Evolutionary conservation across 2,113 vertebrate species (phyloP).

Genomic region (Tyrannus savana): DNA sequence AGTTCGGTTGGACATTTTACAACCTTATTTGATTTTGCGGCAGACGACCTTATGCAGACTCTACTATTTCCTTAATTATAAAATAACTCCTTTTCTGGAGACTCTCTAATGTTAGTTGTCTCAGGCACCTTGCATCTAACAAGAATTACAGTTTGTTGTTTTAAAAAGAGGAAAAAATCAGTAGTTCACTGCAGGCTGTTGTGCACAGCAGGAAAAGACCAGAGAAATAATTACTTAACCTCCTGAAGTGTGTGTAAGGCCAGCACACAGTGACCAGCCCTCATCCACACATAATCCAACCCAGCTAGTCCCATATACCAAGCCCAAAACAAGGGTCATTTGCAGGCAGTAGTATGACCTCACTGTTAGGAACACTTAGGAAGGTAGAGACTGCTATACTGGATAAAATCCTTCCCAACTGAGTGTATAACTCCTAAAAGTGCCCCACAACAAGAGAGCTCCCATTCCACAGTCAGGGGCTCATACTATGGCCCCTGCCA

Average conservation of each 20-base stretch:
- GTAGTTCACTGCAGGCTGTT: background rate
- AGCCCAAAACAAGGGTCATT: background rate
- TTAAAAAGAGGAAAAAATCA: background rate
- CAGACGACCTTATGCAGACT: background rate
- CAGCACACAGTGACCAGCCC: fast-evolving
- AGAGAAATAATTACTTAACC: background rate
- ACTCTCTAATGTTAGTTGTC: background rate
- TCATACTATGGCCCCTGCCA: fast-evolving
- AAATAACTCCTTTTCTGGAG: background rate
- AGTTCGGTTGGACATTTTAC: background rate
- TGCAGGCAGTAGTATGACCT: background rate
- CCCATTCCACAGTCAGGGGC: background rate
- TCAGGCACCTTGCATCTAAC: background rate
- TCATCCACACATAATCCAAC: background rate
- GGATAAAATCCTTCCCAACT: background rate
- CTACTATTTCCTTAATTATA: conserved; percentile 14
- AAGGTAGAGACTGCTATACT: background rate
- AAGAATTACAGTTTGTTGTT: background rate
- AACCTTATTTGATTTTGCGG: background rate
- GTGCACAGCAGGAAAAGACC: background rate
- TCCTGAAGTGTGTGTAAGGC: background rate
- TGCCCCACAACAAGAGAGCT: background rate
- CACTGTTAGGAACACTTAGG: background rate
- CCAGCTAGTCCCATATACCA: background rate
- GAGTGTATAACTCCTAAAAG: background rate